Base-by-base conservation (phyloP, 2,113 vertebrate species). In the Lagopus muta region DNA sequence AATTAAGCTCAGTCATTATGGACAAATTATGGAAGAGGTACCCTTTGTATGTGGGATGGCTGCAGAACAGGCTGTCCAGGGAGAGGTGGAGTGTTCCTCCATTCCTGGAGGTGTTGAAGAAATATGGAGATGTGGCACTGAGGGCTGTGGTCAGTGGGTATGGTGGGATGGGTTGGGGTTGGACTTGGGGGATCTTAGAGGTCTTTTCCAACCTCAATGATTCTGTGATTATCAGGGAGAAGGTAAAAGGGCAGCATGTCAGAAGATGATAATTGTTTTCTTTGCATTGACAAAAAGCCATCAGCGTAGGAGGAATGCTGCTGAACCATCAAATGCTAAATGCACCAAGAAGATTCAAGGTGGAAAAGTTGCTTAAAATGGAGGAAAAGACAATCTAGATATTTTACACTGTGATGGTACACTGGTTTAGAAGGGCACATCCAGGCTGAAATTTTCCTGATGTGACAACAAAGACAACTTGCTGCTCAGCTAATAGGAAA, bases 1-100 rank as follows among this genome's bases (percentile, higher is more conserved):
- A 5, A 1, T 1, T 24, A 22, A 19, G 1, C 42, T 8, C 18
- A 7, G 25, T n/a, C 48, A 50, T n/a, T 19, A 30, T 17, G n/a
- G n/a, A 25, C 6, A 45, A 38, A 3, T 58, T 19, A 30, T 21
- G 13, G 22, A 71, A 57, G 48, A 13, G 16, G 13, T 22, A 22
- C 5, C 6, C 6, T 60, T 42, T 6, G 15, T 4, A 7, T n/a
- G 21, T 50, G 48, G 18, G 22, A 48, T 8, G 9, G 12, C 45
- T 67, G 25, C 13, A 52, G 50, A 27, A 15, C 50, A 52, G 50
- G 50, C 50, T 52, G 50, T 25, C 13, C 50, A 27, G 8, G 8
- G 52, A 28, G 8, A 6, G 52, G 52, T 28, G 8, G 8, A 54
- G 52, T 54, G 38, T 38, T 38, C 38, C 52, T 16, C 52, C 48